Base-by-base conservation (phyloP, 2,113 vertebrate genomes). In the Pituophis catenifer region DNA sequence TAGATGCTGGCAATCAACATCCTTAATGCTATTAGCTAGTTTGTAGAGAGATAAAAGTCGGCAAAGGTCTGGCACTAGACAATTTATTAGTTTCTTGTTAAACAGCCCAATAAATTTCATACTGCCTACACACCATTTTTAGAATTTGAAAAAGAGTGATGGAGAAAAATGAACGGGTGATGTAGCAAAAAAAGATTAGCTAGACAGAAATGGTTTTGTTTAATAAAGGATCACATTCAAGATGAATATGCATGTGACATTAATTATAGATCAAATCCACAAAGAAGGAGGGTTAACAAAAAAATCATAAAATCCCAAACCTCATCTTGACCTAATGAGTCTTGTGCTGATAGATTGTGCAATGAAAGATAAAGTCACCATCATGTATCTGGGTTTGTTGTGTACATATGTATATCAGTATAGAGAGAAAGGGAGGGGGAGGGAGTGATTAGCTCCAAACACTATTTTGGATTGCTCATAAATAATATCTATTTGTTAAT, bases 21-120 rank as follows among this genome's bases (percentile, higher is more conserved):
- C 50, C 55, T 65, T 33, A 53, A 11, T 58, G 55, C 55, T 21
- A 54, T 48, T 29, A 86, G 75, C 92, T 87, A 87, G 75, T 85
- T 65, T 93, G 89, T 50, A 62, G 15, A 62, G 15, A 90, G 75
- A 90, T 90, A 90, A 90, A 93, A 62, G 57, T 90, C 48, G 38
- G 88, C 55, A 57, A 93, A 90, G 89, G 50, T 85, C 92, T 70
- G 23, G 33, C 65, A 55, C 48, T n/a, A 88, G 62, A 89, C 92
- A 92, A 92, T 92, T 89, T 92, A 92, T 92, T 89, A 89, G 92
- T 92, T 81, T 89, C 92, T 92, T 85, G 88, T 89, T 92, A 92
- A 92, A 89, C 87, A 92, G 62, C 88, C 92, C 29, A 92, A 92
- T 92, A 92, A 92, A 93, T 90, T 93, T 90, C 75, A 90, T 86